These are phyloP conservation scores for Gambusia affinis DNA, from an alignment of 2,113 vertebrate genomes.

Conservation along the genomic window DNA sequence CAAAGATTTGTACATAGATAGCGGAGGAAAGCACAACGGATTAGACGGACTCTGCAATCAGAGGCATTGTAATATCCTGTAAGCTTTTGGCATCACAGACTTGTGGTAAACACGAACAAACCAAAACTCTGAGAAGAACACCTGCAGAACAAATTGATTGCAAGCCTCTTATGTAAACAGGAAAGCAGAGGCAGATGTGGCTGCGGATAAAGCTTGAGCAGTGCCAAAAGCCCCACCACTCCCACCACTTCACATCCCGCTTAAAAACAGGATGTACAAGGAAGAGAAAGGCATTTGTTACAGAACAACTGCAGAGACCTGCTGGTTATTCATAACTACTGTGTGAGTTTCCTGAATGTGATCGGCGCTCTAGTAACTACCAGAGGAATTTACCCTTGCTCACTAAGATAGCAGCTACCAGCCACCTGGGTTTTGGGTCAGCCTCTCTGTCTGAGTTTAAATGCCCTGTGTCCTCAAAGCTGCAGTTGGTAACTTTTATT, in stretches of 20 bases:
- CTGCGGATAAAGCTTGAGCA: slow-evolving; percentile 11
- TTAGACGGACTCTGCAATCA: not conserved
- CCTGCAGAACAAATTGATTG: not conserved
- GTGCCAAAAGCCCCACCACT: not conserved
- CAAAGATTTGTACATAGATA: not conserved
- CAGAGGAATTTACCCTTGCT: not conserved
- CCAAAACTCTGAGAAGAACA: not conserved
- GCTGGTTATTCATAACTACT: not conserved
- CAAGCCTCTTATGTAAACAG: slow-evolving; percentile 7
- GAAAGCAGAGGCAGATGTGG: not conserved
- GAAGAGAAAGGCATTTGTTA: slow-evolving; percentile 4
- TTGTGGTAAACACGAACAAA: not conserved
- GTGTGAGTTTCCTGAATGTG: slow-evolving; percentile 6
- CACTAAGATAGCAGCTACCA: not conserved
- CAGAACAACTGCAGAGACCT: not conserved
- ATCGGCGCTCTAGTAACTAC: not conserved
- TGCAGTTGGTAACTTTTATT: no score
- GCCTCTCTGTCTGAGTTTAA: no score
- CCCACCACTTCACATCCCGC: not conserved
- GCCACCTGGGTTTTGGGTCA: not conserved
- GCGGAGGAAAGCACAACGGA: not conserved
- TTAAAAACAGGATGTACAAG: not conserved
- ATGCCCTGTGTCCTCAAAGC: no score
- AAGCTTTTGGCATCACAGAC: not conserved
- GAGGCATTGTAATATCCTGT: not conserved